Conservation (phyloP, 2,797 vertebrate genomes). For the Echiichthys vipera region DNA sequence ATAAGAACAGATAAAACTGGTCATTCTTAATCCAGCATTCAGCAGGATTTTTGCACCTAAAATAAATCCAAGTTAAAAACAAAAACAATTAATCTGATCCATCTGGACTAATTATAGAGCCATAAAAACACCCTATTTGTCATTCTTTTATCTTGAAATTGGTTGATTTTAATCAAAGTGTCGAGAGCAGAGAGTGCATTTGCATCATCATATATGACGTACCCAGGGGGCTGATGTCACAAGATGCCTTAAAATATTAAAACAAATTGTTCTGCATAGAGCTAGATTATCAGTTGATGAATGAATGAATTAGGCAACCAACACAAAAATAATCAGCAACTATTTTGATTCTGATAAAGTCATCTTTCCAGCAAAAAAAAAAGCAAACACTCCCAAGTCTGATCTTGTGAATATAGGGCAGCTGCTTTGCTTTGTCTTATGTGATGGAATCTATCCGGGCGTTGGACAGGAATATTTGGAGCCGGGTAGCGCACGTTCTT, state of each 20-base stretch:
- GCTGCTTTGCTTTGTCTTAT: neutral
- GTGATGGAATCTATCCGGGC: neutral
- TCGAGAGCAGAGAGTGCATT: neutral
- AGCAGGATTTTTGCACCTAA: neutral
- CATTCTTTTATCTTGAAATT: neutral
- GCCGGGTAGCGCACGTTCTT: too few species aligned
- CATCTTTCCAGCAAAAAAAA: neutral
- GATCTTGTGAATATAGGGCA: neutral
- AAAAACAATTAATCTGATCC: neutral
- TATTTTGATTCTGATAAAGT: neutral
- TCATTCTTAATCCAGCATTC: neutral
- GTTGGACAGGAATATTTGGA: neutral
- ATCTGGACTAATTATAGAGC: neutral
- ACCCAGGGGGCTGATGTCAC: neutral
- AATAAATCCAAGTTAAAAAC: neutral
- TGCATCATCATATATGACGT: neutral
- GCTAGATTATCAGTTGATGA: neutral
- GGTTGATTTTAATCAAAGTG: neutral
- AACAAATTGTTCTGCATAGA: neutral
- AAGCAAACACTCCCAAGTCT: too few species aligned
- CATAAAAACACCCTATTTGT: neutral
- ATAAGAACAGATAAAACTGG: neutral
- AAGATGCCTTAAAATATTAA: neutral
- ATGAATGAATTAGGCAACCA: neutral
- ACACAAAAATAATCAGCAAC: neutral